Evolutionary conservation across 2,888 invertebrate genomes (phyloP).

Genomic region (Polylopha cassiicola): DNA sequence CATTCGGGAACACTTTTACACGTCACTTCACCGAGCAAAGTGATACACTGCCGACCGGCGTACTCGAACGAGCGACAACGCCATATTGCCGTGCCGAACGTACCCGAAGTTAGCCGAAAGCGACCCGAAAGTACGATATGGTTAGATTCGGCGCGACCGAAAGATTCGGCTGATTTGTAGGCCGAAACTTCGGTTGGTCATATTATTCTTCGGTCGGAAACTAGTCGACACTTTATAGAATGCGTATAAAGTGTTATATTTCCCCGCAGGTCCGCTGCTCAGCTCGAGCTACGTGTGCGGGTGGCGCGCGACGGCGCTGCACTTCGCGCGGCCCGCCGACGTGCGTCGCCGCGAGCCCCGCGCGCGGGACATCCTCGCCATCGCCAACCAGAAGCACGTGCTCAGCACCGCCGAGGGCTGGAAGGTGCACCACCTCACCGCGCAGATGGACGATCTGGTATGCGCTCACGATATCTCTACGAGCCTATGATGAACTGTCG

Average conservation of each 20-base stretch:
- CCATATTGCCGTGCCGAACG: no score
- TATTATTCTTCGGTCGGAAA: no score
- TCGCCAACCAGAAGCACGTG: conserved; percentile 92
- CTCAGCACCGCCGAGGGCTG: conserved; percentile 94
- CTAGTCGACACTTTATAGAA: neutral
- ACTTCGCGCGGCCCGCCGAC: conserved; percentile 79
- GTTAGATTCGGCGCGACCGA: no score
- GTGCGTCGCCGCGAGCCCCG: conserved; percentile 92
- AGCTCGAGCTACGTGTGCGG: conserved; percentile 67
- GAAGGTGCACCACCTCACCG: conserved; percentile 94
- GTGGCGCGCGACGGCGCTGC: conserved; percentile 70
- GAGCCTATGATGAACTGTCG: no score
- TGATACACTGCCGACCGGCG: no score
- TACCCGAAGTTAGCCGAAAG: no score
- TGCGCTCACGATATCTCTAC: conserved; percentile 47
- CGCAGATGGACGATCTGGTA: conserved; percentile 96
- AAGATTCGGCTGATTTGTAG: no score
- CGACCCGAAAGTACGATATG: no score
- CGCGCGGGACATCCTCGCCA: conserved; percentile 85
- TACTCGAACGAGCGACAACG: no score
- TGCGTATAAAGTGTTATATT: neutral
- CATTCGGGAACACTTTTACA: no score
- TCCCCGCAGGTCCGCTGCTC: conserved; percentile 56
- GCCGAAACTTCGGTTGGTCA: no score
- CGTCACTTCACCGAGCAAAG: no score